phyloP scores from a whole-genome alignment of 2,113 vertebrate species.

The Opisthocomus hoazin region DNA sequence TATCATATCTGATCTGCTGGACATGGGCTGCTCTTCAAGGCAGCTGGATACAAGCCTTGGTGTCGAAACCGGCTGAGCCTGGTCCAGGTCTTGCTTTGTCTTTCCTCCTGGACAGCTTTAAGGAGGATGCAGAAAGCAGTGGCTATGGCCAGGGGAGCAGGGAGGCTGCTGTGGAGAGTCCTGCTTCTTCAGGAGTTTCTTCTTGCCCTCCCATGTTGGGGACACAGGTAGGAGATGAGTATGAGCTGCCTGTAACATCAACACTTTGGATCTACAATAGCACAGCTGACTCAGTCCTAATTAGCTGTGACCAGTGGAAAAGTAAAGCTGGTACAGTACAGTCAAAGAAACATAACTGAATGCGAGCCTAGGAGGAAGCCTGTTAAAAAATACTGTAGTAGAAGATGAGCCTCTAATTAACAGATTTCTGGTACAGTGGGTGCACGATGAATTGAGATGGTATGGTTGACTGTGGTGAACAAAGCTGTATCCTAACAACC shows the following conservation, averaged over 20 bases:
- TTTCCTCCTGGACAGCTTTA: neutral
- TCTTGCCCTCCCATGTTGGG: neutral
- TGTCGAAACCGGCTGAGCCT: neutral
- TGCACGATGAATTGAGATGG: neutral
- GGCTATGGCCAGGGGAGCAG: neutral
- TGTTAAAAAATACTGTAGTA: neutral
- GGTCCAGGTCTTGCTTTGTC: neutral
- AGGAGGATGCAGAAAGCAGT: fast-evolving
- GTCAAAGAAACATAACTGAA: neutral
- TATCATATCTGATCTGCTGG: neutral
- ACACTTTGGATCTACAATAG: neutral
- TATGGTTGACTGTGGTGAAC: neutral
- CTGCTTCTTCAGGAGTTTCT: neutral
- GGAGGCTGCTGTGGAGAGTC: neutral
- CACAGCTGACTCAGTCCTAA: neutral
- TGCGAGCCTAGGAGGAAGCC: neutral
- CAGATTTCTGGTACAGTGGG: neutral
- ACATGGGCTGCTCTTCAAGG: neutral
- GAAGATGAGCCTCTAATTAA: neutral
- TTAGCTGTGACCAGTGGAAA: slow-evolving; percentile 5
- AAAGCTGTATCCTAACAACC: neutral
- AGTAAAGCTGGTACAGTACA: neutral
- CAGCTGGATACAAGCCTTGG: neutral
- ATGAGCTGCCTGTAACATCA: neutral
- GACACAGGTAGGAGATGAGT: neutral